phyloP scores from a whole-genome alignment of 2,113 vertebrate genomes.

The Origma solitaria region DNA sequence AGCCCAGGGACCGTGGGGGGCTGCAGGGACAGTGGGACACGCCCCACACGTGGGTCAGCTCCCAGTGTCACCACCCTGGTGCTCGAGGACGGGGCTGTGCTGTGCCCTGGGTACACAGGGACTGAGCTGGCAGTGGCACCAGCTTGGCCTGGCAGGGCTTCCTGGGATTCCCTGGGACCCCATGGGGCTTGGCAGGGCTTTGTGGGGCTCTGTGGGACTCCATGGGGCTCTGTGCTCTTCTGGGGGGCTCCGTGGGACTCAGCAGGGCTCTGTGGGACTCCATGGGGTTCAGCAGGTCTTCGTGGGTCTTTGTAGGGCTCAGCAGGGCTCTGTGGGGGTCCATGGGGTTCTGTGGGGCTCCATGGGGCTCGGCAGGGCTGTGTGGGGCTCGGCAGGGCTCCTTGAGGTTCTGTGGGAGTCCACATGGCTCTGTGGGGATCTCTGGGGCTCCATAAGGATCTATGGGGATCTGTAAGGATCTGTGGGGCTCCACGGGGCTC shows the following conservation, averaged over 20 bases:
- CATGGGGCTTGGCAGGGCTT: not conserved
- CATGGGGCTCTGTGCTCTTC: not conserved
- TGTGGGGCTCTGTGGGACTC: not conserved
- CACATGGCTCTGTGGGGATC: not conserved
- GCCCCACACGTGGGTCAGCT: fast-evolving
- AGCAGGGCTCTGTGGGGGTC: not conserved
- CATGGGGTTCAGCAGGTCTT: not conserved
- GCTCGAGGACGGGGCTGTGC: not conserved
- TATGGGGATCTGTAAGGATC: too few relatives aligned
- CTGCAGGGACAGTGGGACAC: not conserved
- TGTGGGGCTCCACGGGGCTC: not conserved
- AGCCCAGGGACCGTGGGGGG: fast-evolving
- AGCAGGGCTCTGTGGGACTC: not conserved
- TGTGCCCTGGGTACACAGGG: fast-evolving
- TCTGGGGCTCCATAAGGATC: not conserved
- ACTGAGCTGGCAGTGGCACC: not conserved
- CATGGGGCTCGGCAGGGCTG: not conserved
- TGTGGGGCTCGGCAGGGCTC: not conserved
- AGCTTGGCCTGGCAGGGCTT: not conserved
- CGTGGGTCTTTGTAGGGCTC: too few relatives aligned
- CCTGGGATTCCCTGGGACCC: fast-evolving
- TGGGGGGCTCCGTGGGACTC: not conserved
- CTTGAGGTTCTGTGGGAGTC: too few relatives aligned
- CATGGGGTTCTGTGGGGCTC: too few relatives aligned
- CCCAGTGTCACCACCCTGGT: fast-evolving